These are phyloP conservation scores for Perca flavescens DNA, from an alignment of 2,113 vertebrate genomes.

Conservation along the genomic window DNA sequence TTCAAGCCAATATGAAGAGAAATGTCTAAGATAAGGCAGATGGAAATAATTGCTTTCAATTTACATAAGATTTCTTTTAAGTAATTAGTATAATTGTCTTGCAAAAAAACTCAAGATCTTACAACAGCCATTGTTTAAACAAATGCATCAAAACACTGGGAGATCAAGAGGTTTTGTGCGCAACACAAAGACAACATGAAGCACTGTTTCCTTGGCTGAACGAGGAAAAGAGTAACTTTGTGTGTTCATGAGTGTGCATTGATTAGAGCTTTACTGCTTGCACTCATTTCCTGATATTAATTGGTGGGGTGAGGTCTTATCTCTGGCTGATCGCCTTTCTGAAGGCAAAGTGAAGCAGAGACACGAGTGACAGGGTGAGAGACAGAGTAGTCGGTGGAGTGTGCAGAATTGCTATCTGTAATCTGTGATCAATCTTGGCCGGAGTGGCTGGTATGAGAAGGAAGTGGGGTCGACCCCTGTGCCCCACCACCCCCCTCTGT, in stretches of 20 bases:
- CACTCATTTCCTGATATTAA: slow-evolving; percentile 78
- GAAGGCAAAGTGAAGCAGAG: slow-evolving; percentile 54
- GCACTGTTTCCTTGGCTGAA: slow-evolving; percentile 25
- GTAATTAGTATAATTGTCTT: background rate
- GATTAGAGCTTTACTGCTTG: slow-evolving; percentile 61
- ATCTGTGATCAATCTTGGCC: slow-evolving; percentile 87
- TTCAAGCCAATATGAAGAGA: background rate
- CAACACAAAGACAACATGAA: background rate
- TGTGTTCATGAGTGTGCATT: slow-evolving; percentile 71
- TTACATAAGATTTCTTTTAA: background rate
- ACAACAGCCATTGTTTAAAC: background rate
- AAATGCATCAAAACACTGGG: background rate
- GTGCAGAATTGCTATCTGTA: slow-evolving; percentile 70
- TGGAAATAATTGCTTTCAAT: background rate
- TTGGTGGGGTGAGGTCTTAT: slow-evolving; percentile 63
- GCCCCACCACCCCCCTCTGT: slow-evolving; percentile 63
- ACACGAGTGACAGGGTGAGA: slow-evolving; percentile 44
- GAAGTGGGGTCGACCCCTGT: slow-evolving; percentile 88
- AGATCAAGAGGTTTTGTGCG: background rate
- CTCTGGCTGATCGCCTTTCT: slow-evolving; percentile 56
- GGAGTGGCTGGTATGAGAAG: slow-evolving; percentile 82
- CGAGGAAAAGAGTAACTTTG: slow-evolving; percentile 26
- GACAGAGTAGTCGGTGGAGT: slow-evolving; percentile 56
- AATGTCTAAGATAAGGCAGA: background rate
- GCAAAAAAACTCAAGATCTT: too few relatives aligned